Evolutionary conservation across 64 coral and sea anemone genomes (phyloP), one percentile per base, ranked within the genome.

Genomic region (Dendrophyllia cribrosa): DNA sequence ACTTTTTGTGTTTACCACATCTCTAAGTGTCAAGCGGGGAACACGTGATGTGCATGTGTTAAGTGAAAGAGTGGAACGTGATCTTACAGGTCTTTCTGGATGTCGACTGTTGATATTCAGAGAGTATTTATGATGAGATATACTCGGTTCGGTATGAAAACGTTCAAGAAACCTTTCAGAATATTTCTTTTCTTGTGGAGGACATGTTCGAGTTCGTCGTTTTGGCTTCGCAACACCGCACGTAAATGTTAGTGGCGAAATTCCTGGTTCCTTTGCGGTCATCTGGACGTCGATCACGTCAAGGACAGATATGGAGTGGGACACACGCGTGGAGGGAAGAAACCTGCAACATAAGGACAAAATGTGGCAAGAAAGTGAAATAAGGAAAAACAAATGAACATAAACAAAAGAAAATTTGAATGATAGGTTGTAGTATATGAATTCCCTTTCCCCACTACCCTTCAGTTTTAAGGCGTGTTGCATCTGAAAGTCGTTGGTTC

Each of bases 101-200:
- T 22, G 61, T n/a, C 45, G 19, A 49, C 43, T 65, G 3, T 22
- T 66, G 4, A 63, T 51, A 7, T n/a, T 50, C 3, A 84, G 17
- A 51, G 80, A 84, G 19, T 66, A 44, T 67, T 23, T 84, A 17
- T 84, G 80, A 84, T 84, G 61, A 11, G 80, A 84, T 23, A 84
- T 84, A 46, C 80, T 84, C 20, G 43, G 46, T 21, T 84, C 80
- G 17, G 80, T 49, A 49, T 66, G 20, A 22, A n/a, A 51, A 8
- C 43, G 44, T 84, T 67, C 80, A 50, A 51, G 44, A 0, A 50
- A 50, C 21, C 20, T 51, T 9, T 50, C 11, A 21, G 34, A 50
- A 20, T 51, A 0, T 46, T 23, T 84, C 9, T 50, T 48, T 3
- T 67, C 15, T 84, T n/a, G 19, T 0, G 61, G 10, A 12, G 80